These are phyloP conservation scores for Egretta garzetta DNA, from an alignment of 2,113 vertebrate species.

Conservation along the genomic window DNA sequence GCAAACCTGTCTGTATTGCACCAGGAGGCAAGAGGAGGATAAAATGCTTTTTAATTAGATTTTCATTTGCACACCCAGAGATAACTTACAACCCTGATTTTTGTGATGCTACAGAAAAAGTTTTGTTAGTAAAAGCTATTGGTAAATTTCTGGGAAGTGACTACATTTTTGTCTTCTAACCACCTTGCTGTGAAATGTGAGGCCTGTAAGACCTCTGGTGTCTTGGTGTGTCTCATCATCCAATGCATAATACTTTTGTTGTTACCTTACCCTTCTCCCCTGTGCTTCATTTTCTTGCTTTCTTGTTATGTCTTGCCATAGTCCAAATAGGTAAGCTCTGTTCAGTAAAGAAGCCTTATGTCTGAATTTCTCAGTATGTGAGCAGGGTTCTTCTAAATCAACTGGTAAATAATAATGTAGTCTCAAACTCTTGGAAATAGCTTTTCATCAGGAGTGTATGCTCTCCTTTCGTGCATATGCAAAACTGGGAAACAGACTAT, in stretches of 20 bases:
- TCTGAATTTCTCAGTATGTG: not conserved
- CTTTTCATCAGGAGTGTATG: not conserved
- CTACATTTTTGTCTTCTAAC: not conserved
- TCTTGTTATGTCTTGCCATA: not conserved
- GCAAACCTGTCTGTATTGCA: not conserved
- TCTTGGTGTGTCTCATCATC: not conserved
- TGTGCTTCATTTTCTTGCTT: not conserved
- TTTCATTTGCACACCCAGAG: not conserved
- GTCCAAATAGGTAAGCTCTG: not conserved
- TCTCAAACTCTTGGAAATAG: not conserved
- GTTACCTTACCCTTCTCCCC: not conserved
- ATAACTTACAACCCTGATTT: not conserved
- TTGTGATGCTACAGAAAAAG: not conserved
- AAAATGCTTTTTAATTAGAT: not conserved
- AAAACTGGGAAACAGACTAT: not conserved
- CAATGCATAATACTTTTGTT: not conserved
- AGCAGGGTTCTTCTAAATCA: not conserved
- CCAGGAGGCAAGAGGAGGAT: not conserved
- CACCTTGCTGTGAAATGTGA: not conserved
- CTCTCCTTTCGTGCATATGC: not conserved
- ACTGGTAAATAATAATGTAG: not conserved
- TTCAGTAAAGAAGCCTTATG: not conserved
- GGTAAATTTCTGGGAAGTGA: not conserved
- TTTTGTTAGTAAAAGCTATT: not conserved
- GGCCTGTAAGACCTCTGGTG: not conserved